Percentiles rank a stretch among this genome's conserved stretches.
Evolutionary conservation across 1,140 invertebrate species (phyloP).

Genomic region (Cepaea nemoralis): DNA sequence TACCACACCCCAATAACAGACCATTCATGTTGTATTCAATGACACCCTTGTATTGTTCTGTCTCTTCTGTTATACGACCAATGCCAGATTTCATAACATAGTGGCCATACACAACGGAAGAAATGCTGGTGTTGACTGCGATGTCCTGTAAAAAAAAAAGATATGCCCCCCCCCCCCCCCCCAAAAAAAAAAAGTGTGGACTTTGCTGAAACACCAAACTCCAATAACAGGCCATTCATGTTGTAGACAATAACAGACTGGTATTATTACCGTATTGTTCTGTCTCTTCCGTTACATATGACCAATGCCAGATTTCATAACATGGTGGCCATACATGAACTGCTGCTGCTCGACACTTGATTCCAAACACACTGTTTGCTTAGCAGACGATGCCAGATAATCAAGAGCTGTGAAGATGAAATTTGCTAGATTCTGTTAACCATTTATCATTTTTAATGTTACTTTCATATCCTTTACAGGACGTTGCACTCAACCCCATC

Average conservation of each 20-base stretch:
- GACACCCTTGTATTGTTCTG: slow-evolving; percentile 92
- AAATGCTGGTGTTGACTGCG: no score
- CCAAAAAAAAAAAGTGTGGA: no score
- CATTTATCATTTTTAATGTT: no score
- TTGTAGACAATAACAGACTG: slow-evolving; percentile 94
- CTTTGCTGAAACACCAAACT: no score
- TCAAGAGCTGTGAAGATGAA: slow-evolving; percentile 94
- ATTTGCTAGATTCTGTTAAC: slow-evolving; percentile 97
- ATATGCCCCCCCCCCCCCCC: no score
- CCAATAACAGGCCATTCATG: slow-evolving; percentile 96
- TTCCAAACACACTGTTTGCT: slow-evolving; percentile 98
- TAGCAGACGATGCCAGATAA: slow-evolving; percentile 97
- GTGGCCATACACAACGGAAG: no score
- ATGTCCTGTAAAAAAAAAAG: no score
- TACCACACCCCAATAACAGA: slow-evolving; percentile 88
- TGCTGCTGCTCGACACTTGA: slow-evolving; percentile 96
- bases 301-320: slow-evolving; percentile 92
- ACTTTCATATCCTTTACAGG: no score
- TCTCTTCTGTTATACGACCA: slow-evolving; percentile 95
- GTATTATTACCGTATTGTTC: no score
- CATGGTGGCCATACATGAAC: slow-evolving; percentile 97
- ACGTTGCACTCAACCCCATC: no score
- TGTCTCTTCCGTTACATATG: slow-evolving; percentile 96
- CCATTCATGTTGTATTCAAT: slow-evolving; percentile 95
- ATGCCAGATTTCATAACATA: slow-evolving; percentile 94